Evolutionary conservation across 2,888 invertebrate genomes (phyloP), one percentile per base, ranked within the genome.

Genomic region (Osmoderma eremita): DNA sequence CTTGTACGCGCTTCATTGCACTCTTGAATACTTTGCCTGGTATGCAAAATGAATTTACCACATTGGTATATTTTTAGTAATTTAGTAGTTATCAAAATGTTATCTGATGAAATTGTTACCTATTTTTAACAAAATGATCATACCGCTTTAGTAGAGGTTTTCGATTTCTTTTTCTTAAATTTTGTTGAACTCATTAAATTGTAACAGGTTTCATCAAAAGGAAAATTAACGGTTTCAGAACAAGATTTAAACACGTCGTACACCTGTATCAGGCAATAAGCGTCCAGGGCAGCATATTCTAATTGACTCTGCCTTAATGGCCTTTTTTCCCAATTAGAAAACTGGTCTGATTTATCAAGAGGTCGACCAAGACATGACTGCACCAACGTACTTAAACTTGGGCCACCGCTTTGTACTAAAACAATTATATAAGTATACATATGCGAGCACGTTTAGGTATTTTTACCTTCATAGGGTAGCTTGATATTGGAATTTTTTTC

Each of bases 291-390:
- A 68, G 95, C 95, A 84, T 95, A 95, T 48, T 84, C 81, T 67
- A 94, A 86, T 84, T 96, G 95, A 68, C 90, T 89, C 45, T 86
- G 84, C 53, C 94, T 83, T 61, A 96, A 78, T 8, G 95, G 95
- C 72, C 95, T 85, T 73, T 90, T 87, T 76, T 94, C 92, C 95
- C 95, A 96, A 81, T 95, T 94, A 0, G 94, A 94, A 82, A 94
- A 93, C 78, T 95, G 95, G 82, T 95, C 93, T n/a, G 89, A 88
- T 81, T 96, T 96, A 81, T 93, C 89, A 45, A 96, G 82, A 49
- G 90, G 88, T 63, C 87, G 83, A 4, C 94, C 94, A 77, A 94
- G 86, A 78, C 93, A 92, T 42, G 89, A 83, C 76, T 91, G 88
- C 0, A 93, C 91, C 66, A 95, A 82, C 70, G 89, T 89, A 75